Evolutionary conservation across 1,140 invertebrate genomes (phyloP).

Genomic region (Rhagoletis pomonella): DNA sequence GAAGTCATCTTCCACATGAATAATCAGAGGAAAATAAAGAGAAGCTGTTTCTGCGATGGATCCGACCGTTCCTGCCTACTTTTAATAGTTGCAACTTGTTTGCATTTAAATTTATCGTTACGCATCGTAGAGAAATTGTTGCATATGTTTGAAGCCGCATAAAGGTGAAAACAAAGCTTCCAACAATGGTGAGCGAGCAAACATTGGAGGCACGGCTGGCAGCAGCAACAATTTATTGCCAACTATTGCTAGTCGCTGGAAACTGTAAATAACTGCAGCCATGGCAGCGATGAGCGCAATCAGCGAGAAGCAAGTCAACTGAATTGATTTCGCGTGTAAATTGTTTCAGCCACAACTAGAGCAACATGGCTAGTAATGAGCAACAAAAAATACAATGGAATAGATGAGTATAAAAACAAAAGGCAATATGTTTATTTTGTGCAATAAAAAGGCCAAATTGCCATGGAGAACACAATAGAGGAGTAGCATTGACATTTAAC

Average conservation of each 20-base stretch:
- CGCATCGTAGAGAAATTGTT: constrained; percentile 26
- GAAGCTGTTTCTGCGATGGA: not conserved
- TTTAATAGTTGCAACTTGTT: constrained; percentile 35
- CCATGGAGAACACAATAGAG: not conserved
- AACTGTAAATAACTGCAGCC: constrained; percentile 15
- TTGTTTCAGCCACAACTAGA: not conserved
- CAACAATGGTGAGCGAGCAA: not conserved
- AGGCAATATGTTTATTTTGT: not conserved
- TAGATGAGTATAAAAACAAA: too few species aligned
- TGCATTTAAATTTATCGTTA: constrained; percentile 42
- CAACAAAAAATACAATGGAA: not conserved
- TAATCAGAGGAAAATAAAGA: not conserved
- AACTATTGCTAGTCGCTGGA: not conserved
- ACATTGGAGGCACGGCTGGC: not conserved
- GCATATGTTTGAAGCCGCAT: not conserved
- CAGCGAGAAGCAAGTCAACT: not conserved
- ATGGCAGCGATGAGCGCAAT: not conserved
- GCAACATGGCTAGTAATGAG: constrained; percentile 5
- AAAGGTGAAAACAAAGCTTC: not conserved
- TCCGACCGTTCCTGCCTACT: not conserved
- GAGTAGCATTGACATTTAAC: constrained; percentile 15
- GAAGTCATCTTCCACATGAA: not conserved
- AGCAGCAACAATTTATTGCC: not conserved
- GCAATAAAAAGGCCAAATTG: not conserved
- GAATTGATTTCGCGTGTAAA: constrained; percentile 45